Evolutionary conservation across 2,888 invertebrate genomes (phyloP).

Genomic region (Hemaris fuciformis): DNA sequence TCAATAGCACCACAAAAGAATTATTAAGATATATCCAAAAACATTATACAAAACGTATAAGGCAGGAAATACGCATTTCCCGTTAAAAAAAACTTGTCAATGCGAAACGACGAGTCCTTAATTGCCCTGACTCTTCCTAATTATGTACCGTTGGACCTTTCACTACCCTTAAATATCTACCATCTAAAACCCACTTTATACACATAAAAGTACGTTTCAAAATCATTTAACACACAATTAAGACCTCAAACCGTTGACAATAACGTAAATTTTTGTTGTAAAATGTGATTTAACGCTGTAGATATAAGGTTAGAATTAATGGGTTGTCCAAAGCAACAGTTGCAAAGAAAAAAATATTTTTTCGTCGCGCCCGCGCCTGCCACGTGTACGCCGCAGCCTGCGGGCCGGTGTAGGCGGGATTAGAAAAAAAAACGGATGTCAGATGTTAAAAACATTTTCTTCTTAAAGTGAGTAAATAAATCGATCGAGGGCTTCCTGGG

Average conservation of each 20-base stretch:
- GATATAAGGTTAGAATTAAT: background rate
- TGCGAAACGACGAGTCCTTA: background rate
- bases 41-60: background rate
- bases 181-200: background rate
- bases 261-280: background rate
- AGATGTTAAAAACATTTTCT: slow-evolving; percentile 9
- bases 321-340: background rate
- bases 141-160: slow-evolving; percentile 6
- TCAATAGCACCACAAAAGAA: background rate
- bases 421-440: slow-evolving; percentile 13
- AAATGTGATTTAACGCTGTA: background rate
- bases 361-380: background rate
- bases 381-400: slow-evolving; percentile 14
- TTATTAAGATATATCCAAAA: background rate
- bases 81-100: slow-evolving; percentile 2
- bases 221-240: background rate
- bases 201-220: background rate
- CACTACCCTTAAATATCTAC: background rate
- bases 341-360: background rate
- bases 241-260: background rate
- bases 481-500: too few relatives aligned
- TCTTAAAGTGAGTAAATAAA: too few relatives aligned
- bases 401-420: background rate
- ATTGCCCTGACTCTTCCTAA: background rate
- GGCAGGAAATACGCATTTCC: background rate